Evolutionary conservation across 1,140 invertebrate genomes (phyloP).

Genomic region (Eueides isabella): DNA sequence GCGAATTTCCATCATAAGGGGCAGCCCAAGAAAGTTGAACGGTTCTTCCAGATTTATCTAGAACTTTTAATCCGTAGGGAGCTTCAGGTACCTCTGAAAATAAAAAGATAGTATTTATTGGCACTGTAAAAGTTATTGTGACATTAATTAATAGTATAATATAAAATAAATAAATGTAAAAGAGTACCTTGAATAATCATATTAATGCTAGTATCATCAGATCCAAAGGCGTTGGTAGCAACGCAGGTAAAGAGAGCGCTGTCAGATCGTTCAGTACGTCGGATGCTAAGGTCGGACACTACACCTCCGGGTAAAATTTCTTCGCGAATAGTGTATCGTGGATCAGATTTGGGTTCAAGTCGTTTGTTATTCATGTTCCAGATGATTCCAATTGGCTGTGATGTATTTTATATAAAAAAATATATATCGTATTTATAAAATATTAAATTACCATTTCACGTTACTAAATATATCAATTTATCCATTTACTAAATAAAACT

Average conservation of each 20-base stretch:
- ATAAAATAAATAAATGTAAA: slow-evolving; percentile 13
- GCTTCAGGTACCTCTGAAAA: slow-evolving; percentile 94
- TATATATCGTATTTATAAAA: too few relatives aligned
- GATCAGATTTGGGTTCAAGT: slow-evolving; percentile 93
- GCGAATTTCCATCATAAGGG: slow-evolving; percentile 97
- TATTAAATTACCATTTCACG: too few relatives aligned
- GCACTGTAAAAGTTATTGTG: background rate
- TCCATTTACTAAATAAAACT: background rate
- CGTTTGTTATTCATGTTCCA: slow-evolving; percentile 98
- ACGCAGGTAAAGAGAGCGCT: slow-evolving; percentile 97
- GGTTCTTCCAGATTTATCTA: slow-evolving; percentile 94
- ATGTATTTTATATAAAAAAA: background rate
- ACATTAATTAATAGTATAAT: background rate
- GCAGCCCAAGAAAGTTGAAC: slow-evolving; percentile 96
- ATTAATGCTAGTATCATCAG: slow-evolving; percentile 97
- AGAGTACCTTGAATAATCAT: slow-evolving; percentile 94
- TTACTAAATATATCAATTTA: too few relatives aligned
- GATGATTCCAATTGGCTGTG: slow-evolving; percentile 93
- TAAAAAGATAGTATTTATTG: slow-evolving; percentile 10
- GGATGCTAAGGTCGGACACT: slow-evolving; percentile 93
- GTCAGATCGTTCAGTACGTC: slow-evolving; percentile 93
- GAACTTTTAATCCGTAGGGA: slow-evolving; percentile 93
- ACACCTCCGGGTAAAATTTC: slow-evolving; percentile 94
- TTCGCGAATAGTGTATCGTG: slow-evolving; percentile 95
- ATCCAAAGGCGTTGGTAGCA: slow-evolving; percentile 96